Conservation (phyloP, 2,797 vertebrate genomes). For the Gymnothorax reevesii region DNA sequence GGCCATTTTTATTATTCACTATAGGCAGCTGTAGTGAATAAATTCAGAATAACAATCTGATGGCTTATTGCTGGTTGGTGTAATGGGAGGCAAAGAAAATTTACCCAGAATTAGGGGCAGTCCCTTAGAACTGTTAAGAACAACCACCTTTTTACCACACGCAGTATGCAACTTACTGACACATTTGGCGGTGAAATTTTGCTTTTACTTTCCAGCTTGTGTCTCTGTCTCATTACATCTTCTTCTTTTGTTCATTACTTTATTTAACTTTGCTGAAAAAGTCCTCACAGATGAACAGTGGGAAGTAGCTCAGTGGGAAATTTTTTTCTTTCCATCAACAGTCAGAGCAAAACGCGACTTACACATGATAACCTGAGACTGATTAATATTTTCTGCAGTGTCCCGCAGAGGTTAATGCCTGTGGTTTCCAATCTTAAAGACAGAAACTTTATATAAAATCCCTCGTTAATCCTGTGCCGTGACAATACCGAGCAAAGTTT, state of each 20-base stretch:
- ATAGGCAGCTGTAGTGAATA: too few species aligned
- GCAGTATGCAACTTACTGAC: background rate
- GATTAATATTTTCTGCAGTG: background rate
- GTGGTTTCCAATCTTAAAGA: slow-evolving; percentile 16
- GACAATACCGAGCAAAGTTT: background rate
- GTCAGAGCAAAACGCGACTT: background rate
- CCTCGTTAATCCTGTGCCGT: slow-evolving; percentile 9
- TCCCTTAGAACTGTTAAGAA: background rate
- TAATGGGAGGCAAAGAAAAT: too few species aligned
- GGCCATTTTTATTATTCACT: too few species aligned
- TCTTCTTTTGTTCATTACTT: background rate
- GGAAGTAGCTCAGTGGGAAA: background rate
- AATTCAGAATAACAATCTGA: too few species aligned
- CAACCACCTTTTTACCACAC: background rate
- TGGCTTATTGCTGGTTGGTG: too few species aligned
- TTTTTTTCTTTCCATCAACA: background rate
- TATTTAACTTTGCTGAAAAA: background rate
- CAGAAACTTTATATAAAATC: slow-evolving; percentile 22
- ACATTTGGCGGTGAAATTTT: background rate
- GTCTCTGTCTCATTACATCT: background rate
- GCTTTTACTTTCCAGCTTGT: background rate
- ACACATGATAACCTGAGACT: background rate
- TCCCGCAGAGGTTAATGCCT: background rate
- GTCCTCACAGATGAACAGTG: background rate
- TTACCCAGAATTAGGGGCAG: too few species aligned